Percentiles rank a stretch among this genome's conserved stretches.
phyloP scores from a whole-genome alignment of 2,113 vertebrate species.

The Mixornis gularis region DNA sequence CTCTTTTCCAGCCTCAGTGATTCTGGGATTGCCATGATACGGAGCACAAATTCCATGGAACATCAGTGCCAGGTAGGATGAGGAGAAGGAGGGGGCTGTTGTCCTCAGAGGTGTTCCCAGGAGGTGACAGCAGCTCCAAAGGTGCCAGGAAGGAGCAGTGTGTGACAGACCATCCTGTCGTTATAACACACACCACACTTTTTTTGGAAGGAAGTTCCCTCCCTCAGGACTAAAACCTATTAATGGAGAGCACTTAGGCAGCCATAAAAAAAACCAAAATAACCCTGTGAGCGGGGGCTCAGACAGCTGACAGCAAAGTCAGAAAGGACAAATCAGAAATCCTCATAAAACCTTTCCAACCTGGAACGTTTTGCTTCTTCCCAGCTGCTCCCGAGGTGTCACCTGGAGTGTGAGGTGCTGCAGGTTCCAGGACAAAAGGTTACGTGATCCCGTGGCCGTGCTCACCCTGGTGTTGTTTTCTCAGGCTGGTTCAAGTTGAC shows the following conservation, averaged over 20 bases:
- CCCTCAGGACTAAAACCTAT: not conserved
- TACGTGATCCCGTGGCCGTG: not conserved
- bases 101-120: not conserved
- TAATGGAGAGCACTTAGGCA: not conserved
- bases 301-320: not conserved
- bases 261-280: slow-evolving; percentile 19
- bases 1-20: not conserved
- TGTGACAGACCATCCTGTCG: not conserved
- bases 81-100: not conserved
- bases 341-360: not conserved
- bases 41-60: not conserved
- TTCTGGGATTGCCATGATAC: fast-evolving
- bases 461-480: not conserved
- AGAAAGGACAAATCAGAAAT: not conserved
- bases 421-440: not conserved
- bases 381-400: not conserved
- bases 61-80: fast-evolving
- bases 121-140: not conserved
- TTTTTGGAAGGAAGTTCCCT: not conserved
- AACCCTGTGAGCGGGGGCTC: not conserved
- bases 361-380: fast-evolving
- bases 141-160: not conserved
- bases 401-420: not conserved
- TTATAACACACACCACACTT: not conserved
- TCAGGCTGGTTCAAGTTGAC: not conserved